These are phyloP conservation scores for Drosophila dunni DNA, from an alignment of 1,140 invertebrate genomes.

Conservation along the genomic window DNA sequence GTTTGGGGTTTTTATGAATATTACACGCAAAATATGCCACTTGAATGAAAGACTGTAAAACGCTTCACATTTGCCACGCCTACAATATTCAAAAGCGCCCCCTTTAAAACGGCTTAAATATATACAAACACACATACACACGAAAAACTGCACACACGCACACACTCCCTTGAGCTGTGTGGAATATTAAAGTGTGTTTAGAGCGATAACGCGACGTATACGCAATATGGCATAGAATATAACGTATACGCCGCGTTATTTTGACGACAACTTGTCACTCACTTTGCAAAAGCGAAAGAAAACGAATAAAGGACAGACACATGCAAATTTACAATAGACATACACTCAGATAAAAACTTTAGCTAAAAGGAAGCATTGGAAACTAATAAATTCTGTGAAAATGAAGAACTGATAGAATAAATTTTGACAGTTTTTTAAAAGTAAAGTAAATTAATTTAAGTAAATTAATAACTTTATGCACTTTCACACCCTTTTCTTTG, in stretches of 20 bases:
- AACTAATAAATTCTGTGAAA: no score
- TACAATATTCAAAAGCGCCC: constrained; percentile 1
- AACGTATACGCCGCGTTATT: constrained; percentile 41
- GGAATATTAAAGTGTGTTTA: constrained; percentile 42
- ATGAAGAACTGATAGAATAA: no score
- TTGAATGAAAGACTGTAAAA: constrained; percentile 53
- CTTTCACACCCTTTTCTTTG: no score
- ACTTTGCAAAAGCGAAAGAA: constrained; percentile 36
- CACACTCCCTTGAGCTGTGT: not conserved
- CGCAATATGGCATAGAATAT: constrained; percentile 37
- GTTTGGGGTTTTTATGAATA: constrained; percentile 50
- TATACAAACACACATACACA: constrained; percentile 16
- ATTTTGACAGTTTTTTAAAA: no score
- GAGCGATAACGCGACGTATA: constrained; percentile 36
- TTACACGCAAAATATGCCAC: constrained; percentile 57
- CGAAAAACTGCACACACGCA: constrained; percentile 2
- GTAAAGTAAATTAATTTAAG: no score
- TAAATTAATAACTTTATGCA: no score
- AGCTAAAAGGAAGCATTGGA: no score
- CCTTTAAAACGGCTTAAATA: constrained; percentile 33
- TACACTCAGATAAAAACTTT: no score
- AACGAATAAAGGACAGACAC: not conserved
- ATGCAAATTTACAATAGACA: constrained; percentile 7
- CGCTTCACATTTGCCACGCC: constrained; percentile 33
- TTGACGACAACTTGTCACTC: constrained; percentile 59